phyloP scores from a whole-genome alignment of 2,797 vertebrate genomes.

The Xerus rutilus region DNA sequence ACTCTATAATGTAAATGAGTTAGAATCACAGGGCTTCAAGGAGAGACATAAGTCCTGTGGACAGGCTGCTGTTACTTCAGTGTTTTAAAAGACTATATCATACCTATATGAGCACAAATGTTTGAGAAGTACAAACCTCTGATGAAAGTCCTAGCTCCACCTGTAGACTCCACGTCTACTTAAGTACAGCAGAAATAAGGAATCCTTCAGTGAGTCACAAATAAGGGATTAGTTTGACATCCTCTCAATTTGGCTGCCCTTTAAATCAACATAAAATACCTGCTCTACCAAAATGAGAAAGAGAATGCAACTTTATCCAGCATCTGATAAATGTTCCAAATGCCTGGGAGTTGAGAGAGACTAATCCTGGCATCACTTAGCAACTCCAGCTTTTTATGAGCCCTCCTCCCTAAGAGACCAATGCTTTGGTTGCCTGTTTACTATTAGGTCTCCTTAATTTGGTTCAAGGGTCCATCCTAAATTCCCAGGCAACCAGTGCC shows the following conservation, averaged over 20 bases:
- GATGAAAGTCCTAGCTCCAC: neutral
- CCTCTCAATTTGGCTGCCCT: neutral
- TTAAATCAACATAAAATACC: neutral
- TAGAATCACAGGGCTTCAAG: neutral
- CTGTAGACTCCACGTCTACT: neutral
- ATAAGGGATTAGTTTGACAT: neutral
- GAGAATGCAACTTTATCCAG: neutral
- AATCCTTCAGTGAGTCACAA: neutral
- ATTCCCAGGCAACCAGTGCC: conserved; percentile 10
- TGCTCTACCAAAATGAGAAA: conserved; percentile 13
- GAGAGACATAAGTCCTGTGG: neutral
- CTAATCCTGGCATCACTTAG: neutral
- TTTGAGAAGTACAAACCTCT: neutral
- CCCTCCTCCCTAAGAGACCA: neutral
- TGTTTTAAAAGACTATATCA: neutral
- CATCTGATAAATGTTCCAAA: neutral
- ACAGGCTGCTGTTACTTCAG: neutral
- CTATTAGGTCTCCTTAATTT: neutral
- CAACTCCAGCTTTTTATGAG: neutral
- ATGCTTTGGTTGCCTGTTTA: neutral
- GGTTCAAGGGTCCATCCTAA: neutral
- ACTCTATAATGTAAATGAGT: neutral
- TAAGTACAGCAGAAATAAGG: neutral
- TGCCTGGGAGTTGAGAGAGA: conserved; percentile 13
- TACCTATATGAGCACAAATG: neutral